phyloP scores from a whole-genome alignment of 2,113 vertebrate genomes.

The Tetraodon nigroviridis region DNA sequence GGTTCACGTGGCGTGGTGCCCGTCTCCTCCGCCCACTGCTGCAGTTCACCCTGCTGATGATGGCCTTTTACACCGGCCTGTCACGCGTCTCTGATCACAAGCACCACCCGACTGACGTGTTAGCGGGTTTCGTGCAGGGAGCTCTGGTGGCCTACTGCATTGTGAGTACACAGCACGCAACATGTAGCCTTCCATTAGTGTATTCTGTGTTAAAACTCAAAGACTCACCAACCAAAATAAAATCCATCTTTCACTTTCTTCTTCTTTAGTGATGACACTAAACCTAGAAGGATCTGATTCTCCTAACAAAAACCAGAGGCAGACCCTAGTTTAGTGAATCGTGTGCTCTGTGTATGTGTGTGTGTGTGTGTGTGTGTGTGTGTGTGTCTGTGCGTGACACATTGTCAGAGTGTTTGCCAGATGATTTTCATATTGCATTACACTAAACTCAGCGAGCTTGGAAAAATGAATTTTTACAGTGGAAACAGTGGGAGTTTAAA shows the following conservation, averaged over 20 bases:
- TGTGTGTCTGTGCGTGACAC: conserved; percentile 49
- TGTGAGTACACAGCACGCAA: conserved; percentile 45
- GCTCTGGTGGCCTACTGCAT: conserved; percentile 87
- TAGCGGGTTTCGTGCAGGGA: conserved; percentile 91
- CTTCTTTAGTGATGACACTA: conserved; percentile 19
- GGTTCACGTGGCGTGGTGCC: conserved; percentile 94
- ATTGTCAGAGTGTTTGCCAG: conserved; percentile 52
- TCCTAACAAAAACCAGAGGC: conserved; percentile 67
- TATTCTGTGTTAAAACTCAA: no score
- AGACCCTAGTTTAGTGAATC: conserved; percentile 5
- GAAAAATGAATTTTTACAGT: conserved; percentile 54
- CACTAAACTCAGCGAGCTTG: conserved; percentile 52
- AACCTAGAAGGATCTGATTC: conserved; percentile 58
- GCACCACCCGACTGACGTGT: conserved; percentile 90
- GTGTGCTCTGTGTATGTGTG: conserved; percentile 1
- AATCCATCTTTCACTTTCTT: conserved; percentile 9
- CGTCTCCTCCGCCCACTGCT: conserved; percentile 91
- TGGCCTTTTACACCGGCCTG: conserved; percentile 95
- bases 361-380: conserved; percentile 18
- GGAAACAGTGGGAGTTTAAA: conserved; percentile 30
- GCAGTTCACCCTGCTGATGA: conserved; percentile 95
- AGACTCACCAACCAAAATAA: neutral
- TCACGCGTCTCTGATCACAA: conserved; percentile 94
- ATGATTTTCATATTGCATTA: conserved; percentile 61
- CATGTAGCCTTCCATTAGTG: no score